Percentiles rank a stretch among this genome's conserved stretches.
Conservation (phyloP, 2,888 invertebrate genomes). For the Cryptocephalus primarius region DNA sequence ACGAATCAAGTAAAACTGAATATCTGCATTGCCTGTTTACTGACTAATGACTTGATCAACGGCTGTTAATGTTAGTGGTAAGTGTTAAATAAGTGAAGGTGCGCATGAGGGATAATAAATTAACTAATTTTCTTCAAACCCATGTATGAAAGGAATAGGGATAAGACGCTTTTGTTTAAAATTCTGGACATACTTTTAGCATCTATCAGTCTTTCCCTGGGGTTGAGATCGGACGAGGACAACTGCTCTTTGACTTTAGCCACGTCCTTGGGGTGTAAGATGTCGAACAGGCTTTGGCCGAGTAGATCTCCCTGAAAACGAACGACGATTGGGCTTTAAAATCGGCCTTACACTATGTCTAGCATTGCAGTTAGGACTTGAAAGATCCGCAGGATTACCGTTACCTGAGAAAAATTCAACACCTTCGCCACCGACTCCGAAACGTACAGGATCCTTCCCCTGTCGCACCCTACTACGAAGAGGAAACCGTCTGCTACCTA, state of each 20-base stretch:
- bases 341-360: no score
- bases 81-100: no score
- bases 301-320: slow-evolving; percentile 63
- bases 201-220: slow-evolving; percentile 81
- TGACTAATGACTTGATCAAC: no score
- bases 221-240: slow-evolving; percentile 79
- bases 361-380: no score
- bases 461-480: slow-evolving; percentile 86
- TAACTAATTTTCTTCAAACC: no score
- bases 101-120: no score
- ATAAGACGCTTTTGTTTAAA: no score
- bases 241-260: slow-evolving; percentile 92
- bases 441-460: slow-evolving; percentile 80
- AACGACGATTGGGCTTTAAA: background rate
- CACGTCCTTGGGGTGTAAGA: slow-evolving; percentile 88
- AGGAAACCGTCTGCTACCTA: slow-evolving; percentile 84
- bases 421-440: slow-evolving; percentile 78
- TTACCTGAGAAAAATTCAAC: slow-evolving; percentile 72
- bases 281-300: slow-evolving; percentile 90
- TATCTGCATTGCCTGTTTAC: no score
- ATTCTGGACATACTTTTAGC: slow-evolving; percentile 65
- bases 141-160: no score
- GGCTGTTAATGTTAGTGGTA: no score
- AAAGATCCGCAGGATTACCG: no score
- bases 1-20: no score